Percentiles rank a stretch among this genome's conserved stretches.
These are phyloP conservation scores for Temnothorax curvispinosus DNA, from an alignment of 1,140 invertebrate species.

Conservation along the genomic window DNA sequence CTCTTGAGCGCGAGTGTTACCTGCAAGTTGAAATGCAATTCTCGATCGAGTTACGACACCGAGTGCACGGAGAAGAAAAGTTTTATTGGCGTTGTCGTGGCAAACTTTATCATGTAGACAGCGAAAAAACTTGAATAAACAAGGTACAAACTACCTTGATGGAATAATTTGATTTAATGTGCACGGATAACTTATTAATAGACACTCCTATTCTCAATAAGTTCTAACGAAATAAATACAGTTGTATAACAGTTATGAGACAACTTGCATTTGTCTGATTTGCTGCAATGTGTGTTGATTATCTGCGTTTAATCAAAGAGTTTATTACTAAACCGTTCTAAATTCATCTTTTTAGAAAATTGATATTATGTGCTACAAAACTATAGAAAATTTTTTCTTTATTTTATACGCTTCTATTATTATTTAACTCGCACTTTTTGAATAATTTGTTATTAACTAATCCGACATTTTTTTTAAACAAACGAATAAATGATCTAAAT, in stretches of 20 bases:
- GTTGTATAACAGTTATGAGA: not conserved
- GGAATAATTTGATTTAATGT: not conserved
- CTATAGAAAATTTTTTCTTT: not conserved
- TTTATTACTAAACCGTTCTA: not conserved
- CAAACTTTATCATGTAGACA: not conserved
- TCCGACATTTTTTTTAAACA: not conserved
- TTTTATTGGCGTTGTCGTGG: not conserved
- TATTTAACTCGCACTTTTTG: not conserved
- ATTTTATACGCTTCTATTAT: not conserved
- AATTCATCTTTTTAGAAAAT: not conserved
- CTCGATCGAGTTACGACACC: not conserved
- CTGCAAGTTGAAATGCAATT: conserved; percentile 45
- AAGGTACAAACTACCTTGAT: not conserved
- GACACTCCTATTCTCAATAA: not conserved
- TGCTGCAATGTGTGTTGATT: not conserved
- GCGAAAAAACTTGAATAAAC: not conserved
- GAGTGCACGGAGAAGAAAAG: not conserved
- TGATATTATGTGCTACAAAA: not conserved
- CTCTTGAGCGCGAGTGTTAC: conserved; percentile 65
- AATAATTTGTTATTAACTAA: not conserved
- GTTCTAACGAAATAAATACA: not conserved
- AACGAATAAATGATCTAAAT: not conserved
- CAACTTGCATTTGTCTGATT: not conserved
- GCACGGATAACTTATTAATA: not conserved
- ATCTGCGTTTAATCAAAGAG: not conserved